Base-by-base conservation (phyloP, 1,140 invertebrate species). In the Meloidogyne exigua region DNA sequence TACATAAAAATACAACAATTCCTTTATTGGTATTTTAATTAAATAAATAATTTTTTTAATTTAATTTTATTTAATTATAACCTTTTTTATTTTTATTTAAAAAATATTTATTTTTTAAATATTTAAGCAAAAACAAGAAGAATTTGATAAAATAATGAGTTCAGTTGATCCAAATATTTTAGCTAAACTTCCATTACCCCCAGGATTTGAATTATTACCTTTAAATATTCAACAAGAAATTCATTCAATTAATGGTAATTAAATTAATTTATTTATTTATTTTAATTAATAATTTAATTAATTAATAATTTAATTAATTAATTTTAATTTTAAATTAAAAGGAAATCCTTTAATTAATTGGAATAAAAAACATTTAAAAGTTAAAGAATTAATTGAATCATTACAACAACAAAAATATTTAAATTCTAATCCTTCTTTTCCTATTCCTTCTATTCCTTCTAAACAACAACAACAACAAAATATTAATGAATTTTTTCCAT, bases 101-200 rank as follows among this genome's bases (percentile, higher is more conserved):
- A 32, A 32, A 32, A 3, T 32, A 32, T 3, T 32, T 32, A 32
- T 32, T 32, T 32, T 3, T 3, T 32, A 32, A 32, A 3, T 3
- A 65, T 67, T 78, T 81, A 64, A 80, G 78, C 25, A 82, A 67
- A 80, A 80, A 57, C 72, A 71, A 28, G 44, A 42, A 15, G 65
- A 80, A 44, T 77, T 80, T 49, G 80, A 80, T 28, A 57, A 67
- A 57, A 70, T 81, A 25, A 79, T 80, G 80, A 81, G 63, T 39
- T 68, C 79, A 18, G 67, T 80, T 10, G 25, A 75, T 13, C 28
- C 39, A 28, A 80, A 82, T 21, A 67, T 68, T 18, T 32, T 80
- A 25, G 63, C 80, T 21, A 80, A 80, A 67, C 67, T 80, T n/a
- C 79, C 79, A 1, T 72, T 81, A 15, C 79, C 79, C 0, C 80